phyloP scores from a whole-genome alignment of 2,113 vertebrate genomes.

The Heliornis fulica region DNA sequence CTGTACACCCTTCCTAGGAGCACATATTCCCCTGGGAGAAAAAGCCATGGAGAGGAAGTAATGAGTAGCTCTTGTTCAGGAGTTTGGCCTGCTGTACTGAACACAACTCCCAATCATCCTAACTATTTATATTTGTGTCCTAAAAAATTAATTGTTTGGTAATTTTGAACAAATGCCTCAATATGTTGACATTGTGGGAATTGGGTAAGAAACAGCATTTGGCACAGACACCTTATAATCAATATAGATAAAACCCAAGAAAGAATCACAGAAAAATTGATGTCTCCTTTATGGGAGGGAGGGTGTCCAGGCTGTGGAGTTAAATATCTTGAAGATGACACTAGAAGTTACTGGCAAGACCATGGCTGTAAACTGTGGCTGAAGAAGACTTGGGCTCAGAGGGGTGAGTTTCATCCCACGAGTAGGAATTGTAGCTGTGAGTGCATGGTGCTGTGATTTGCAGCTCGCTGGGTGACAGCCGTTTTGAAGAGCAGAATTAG shows the following conservation, averaged over 20 bases:
- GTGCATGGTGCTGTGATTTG: neutral
- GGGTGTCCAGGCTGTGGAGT: neutral
- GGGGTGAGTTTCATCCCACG: neutral
- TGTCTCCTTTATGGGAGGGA: accelerated
- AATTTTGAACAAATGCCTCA: neutral
- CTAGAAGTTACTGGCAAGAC: neutral
- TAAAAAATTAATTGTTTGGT: neutral
- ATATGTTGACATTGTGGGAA: neutral
- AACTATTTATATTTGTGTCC: neutral
- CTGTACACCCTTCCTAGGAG: neutral
- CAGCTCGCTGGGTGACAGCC: neutral
- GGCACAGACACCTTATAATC: neutral
- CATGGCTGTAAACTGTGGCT: neutral
- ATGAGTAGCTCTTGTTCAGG: neutral
- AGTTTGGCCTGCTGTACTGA: neutral
- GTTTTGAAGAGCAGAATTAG: neutral
- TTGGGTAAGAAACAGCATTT: neutral
- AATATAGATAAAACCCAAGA: neutral
- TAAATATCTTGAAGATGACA: neutral
- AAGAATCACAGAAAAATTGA: neutral
- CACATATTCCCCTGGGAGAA: neutral
- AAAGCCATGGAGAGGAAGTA: neutral
- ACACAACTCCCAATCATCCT: accelerated
- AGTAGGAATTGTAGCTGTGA: neutral
- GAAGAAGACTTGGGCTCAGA: neutral